phyloP scores from a whole-genome alignment of 2,797 vertebrate species.

The Lepus townsendii region DNA sequence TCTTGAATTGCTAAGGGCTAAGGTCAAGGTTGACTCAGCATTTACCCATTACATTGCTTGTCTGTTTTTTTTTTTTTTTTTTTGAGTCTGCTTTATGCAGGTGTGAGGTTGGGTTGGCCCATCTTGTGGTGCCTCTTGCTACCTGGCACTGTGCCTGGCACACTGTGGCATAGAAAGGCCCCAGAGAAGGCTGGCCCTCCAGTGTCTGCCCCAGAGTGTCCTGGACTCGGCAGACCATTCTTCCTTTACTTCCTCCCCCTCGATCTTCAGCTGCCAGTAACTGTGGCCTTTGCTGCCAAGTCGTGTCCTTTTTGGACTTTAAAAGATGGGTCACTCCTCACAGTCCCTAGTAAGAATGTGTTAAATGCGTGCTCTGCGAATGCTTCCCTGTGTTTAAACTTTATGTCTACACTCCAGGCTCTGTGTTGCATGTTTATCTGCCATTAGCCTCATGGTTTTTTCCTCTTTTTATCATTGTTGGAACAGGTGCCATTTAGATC shows the following conservation, averaged over 20 bases:
- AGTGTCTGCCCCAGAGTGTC: background rate
- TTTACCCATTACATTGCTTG: background rate
- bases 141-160: background rate
- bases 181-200: background rate
- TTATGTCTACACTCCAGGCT: background rate
- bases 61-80: background rate
- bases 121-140: background rate
- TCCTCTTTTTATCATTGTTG: slow-evolving; percentile 50
- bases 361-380: background rate
- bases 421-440: slow-evolving; percentile 40
- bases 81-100: background rate
- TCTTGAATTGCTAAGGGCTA: slow-evolving; percentile 39
- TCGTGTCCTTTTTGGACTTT: slow-evolving; percentile 39
- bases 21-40: background rate
- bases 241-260: background rate
- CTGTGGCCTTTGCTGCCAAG: background rate
- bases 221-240: background rate
- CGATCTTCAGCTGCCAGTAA: slow-evolving; percentile 8
- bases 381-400: background rate
- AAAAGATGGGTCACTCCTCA: background rate
- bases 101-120: background rate
- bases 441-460: background rate
- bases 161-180: background rate
- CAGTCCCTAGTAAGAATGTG: background rate
- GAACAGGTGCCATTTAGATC: slow-evolving; percentile 77